A percentile compares a stretch with the other conserved stretches of the same genome.
Conservation (phyloP, 64 coral and sea anemone species). For the Stylophora pistillata region DNA sequence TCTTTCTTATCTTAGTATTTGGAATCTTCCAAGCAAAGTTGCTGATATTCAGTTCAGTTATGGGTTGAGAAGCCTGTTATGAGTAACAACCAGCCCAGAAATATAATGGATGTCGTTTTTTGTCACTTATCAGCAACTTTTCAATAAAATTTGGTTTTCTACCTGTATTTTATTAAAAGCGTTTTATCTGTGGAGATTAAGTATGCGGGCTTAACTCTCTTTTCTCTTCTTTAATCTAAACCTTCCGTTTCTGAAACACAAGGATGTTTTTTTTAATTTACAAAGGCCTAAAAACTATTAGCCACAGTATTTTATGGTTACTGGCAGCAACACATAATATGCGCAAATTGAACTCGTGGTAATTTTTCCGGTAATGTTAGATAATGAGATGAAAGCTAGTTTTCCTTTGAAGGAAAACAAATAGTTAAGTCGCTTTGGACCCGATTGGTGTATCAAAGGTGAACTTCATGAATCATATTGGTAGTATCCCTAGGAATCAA, state of each 20-base stretch:
- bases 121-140: background rate
- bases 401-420: conserved; percentile 24
- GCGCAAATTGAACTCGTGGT: conserved; percentile 10
- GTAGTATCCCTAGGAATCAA: background rate
- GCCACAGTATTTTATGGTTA: background rate
- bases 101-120: background rate
- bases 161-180: background rate
- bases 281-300: conserved; percentile 17
- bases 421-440: background rate
- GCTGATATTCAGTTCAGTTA: background rate
- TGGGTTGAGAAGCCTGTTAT: background rate
- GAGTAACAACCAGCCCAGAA: background rate
- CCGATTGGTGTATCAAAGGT: background rate
- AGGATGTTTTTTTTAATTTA: background rate
- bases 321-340: background rate
- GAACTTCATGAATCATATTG: background rate
- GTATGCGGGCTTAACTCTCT: background rate
- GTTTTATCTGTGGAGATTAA: background rate
- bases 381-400: conserved; percentile 22
- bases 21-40: background rate
- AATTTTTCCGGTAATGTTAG: conserved; percentile 35
- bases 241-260: background rate
- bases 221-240: background rate
- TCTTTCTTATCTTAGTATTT: background rate
- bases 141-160: background rate